phyloP scores from a whole-genome alignment of 2,113 vertebrate species.

The Python bivittatus region DNA sequence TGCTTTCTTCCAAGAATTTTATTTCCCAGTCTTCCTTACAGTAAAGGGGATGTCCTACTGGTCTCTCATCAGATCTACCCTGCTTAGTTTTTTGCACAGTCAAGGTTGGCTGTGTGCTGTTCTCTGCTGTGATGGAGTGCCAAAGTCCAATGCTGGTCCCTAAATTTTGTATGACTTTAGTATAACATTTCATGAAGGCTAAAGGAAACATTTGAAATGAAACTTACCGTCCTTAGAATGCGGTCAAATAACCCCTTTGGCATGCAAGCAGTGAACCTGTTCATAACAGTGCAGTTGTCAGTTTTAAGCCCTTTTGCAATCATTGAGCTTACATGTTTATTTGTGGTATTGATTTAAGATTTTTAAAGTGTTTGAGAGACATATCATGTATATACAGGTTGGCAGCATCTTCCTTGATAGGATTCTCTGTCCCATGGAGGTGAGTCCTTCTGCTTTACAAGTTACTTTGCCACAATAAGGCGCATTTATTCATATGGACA shows the following conservation, averaged over 20 bases:
- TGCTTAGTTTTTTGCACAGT: not conserved
- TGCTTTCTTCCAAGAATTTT: not conserved
- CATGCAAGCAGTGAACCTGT: too few relatives aligned
- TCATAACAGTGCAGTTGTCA: not conserved
- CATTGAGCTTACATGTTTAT: not conserved
- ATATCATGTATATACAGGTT: not conserved
- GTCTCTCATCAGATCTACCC: not conserved
- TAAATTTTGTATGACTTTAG: not conserved
- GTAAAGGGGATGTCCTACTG: not conserved
- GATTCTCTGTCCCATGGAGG: not conserved
- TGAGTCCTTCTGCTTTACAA: not conserved
- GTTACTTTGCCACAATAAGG: not conserved
- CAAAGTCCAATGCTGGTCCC: not conserved
- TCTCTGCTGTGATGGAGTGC: not conserved
- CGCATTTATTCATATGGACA: not conserved
- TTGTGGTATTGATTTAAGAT: not conserved
- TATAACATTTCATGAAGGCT: not conserved
- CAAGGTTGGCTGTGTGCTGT: not conserved
- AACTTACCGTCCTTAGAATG: not conserved
- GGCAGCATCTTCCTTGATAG: not conserved
- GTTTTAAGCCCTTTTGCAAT: not conserved
- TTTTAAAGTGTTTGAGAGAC: not conserved
- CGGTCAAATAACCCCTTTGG: not conserved
- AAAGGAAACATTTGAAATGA: not conserved
- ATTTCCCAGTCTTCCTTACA: not conserved